Base-by-base conservation (phyloP, 1,140 invertebrate species). In the Procambarus virginalis region DNA sequence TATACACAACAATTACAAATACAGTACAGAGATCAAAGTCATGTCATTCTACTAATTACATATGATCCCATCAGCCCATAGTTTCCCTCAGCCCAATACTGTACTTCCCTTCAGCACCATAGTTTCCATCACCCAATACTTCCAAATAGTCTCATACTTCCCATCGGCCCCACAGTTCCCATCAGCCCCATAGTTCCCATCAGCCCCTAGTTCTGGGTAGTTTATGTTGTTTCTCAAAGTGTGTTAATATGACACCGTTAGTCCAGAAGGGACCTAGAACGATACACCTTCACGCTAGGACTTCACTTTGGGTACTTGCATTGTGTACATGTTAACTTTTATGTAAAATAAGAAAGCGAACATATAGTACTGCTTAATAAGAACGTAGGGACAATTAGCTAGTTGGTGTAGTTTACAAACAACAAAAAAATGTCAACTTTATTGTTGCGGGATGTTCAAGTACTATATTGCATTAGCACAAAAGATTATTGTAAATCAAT, bases 301-400 rank as follows among this genome's bases (percentile, higher is more conserved):
- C 68, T 34, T 73, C 22, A 73, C 68, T 10, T 73, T 34, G 8
- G 51, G 51, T 55, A 55, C 51, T 55, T 22, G n/a, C 68, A 73
- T 73, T 73, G 68, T 73, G 22, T 73, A 73, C 34, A 34, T 73
- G 22, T 73, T 73, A 73, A 73, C n/a, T 73, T 73, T 34, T 34
- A 34, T 34, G 68, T 73, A 34, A 73, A 22, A 34, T 73, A 73
- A 73, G 68, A 73, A 55, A 34, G 68, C n/a, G 14, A 34, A 73
- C 68, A 6, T 73, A 34, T 73, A 73, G 68, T 73, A 34, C n/a
- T 34, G 68, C 68, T 73, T 73, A 73, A 20, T 55, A 73, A 73
- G 68, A 73, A 73, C 34, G n/a, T 73, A 73, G 68, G 68, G 5
- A 73, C n/a, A 73, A 73, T 34, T 73, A 73, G 68, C 68, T 73